Base-by-base conservation (phyloP, 2,797 vertebrate species). In the Coregonus suidteri region DNA sequence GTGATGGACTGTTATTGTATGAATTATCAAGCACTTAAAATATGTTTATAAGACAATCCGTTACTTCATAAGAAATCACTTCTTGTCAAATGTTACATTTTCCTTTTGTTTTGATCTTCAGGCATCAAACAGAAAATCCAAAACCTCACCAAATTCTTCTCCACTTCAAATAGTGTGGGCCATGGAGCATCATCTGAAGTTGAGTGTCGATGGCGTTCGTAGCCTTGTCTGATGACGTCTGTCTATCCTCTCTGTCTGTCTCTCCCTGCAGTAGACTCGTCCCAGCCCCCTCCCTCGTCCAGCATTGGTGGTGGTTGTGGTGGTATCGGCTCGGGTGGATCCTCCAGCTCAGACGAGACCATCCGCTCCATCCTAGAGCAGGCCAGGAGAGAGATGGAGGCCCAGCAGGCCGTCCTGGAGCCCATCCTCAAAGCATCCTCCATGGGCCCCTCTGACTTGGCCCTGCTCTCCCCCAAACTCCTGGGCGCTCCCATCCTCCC, bases 301-400 rank as follows among this genome's bases (percentile, higher is more conserved):
- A 89, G 91, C 41, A 13, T 47, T 47, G 41, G 41, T 13, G 41
- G 41, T 47, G 41, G 41, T 92, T 13, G 18, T 3, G 93, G 78
- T 91, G 86, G 87, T 6, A 35, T 34, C 93, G 6, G 72, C 47
- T 30, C 59, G 0, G 87, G 89, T 88, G 84, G 94, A 64, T 64
- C 59, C 47, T 92, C 94, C 79, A 93, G 88, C 86, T 95, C 96
- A 0, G 96, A 96, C 64, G 96, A 97, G 37, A 94, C 95, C 89
- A 97, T 97, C 87, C 95, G 95, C 88, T 95, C 95, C 84, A 96
- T 97, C 91, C 92, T 97, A 83, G 96, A 97, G 91, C 96, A 97
- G 90, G 96, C 96, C 65, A 94, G 96, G 79, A 93, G 95, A 0
- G 96, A 97, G 88, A 97, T 97, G 95, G 96, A 97, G 90, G 96